Evolutionary conservation across 1,140 invertebrate species (phyloP), one percentile per base, ranked within the genome.

Genomic region (Diprion similis): DNA sequence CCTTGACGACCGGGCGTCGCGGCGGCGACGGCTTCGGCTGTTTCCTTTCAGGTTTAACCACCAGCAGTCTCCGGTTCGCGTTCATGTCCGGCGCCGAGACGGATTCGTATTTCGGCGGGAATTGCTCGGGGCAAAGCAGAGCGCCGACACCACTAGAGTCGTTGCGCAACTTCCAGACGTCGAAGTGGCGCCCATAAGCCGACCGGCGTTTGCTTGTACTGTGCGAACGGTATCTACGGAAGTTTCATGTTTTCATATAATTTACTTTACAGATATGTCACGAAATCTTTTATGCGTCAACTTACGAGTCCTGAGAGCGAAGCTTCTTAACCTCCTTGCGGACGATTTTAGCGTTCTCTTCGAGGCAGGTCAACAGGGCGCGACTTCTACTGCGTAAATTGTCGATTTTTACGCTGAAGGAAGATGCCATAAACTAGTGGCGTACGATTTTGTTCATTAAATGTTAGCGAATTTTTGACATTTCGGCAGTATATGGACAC

Each of bases 1-100:
- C 84, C 69, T 80, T 82, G 8, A 84, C 78, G 8, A 82, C 80
- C 47, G 79, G 83, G 45, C 81, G 81, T 7, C 71, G 65, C 8
- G 78, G 37, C 0, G 71, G 8, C 47, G 73, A 68, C 24, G 78
- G 70, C 0, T 47, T 71, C 68, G 70, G 70, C 11, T 59, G 51
- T 17, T 17, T 59, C 69, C 78, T 79, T n/a, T 84, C 83, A 11
- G 19, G 2, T 9, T 83, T 83, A 19, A 77, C 75, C 70, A 83
- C 72, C 11, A 78, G 64, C 13, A 82, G 47, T 72, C 77, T 82
- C 69, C 76, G 71, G 70, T 74, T 70, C 9, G 70, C 18, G 46
- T 19, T 74, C 74, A 80, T 78, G 9, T 79, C 73, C 68, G 76
- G 48, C 46, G 69, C 24, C 51, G 68, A 76, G 65, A 19, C 3